Base-by-base conservation (phyloP, 2,888 invertebrate genomes). In the Augochlorella aurata region DNA sequence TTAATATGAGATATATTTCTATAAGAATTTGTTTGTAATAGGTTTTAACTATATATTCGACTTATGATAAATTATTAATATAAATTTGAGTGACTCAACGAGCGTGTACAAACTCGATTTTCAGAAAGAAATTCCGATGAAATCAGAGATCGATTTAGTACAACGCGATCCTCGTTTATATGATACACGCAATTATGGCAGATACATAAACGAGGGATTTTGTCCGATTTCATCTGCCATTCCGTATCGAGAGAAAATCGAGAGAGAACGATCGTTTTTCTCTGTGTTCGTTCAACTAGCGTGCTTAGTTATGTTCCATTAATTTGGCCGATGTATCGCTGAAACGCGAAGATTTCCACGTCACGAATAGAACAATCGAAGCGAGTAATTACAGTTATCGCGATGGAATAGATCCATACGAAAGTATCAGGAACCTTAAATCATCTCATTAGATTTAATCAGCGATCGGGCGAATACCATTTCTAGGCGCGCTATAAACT, bases 251-350 rank as follows among this genome's bases (percentile, higher is more conserved):
- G 66, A 74, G 73, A 81, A 78, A 81, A 75, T 58, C 12, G 16
- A 74, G 84, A 73, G 82, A 83, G 80, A 78, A 80, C 75, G 61
- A 70, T 70, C 77, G 47, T n/a, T 49, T 61, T 63, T 68, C 45
- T 54, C 12, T 58, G 45, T 74, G 63, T 58, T 49, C 73, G 66
- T 24, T 76, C 50, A 61, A 71, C 54, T 66, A 49, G 29, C 67
- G 66, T 74, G 63, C 74, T 79, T 66, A 72, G 80, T 79, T 85
- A 81, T 83, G 80, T 85, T 74, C 84, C 72, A 85, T 83, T 83
- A 83, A 83, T 83, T 78, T 74, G 52, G 61, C 65, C 63, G 72
- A 83, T 80, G 66, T 75, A 70, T 77, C 69, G 77, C 74, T 66
- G 65, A 74, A 72, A 74, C 65, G 58, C 70, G 69, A 75, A 71